Evolutionary conservation across 2,113 vertebrate species (phyloP).

Genomic region (Corythornis madagascariensis): DNA sequence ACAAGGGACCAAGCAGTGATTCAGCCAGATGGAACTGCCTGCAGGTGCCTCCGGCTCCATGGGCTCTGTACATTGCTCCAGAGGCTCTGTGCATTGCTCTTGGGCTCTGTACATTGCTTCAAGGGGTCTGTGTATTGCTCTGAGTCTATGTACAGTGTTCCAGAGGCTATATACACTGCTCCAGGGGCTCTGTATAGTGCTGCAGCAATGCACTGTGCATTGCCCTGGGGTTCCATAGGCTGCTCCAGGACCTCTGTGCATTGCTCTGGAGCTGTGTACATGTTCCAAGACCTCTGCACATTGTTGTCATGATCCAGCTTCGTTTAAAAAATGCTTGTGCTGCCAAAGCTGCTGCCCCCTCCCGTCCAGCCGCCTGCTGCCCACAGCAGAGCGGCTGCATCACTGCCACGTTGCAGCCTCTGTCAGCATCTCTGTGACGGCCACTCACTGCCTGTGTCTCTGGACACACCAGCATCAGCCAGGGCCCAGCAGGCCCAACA

Average conservation of each 20-base stretch:
- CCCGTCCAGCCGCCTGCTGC: neutral
- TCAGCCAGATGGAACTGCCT: neutral
- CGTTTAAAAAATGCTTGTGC: neutral
- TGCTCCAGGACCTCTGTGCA: neutral
- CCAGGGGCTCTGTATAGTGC: neutral
- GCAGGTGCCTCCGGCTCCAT: neutral
- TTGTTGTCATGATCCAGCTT: neutral
- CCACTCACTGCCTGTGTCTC: constrained; percentile 57
- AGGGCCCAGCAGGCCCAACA: constrained; percentile 29
- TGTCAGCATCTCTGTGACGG: neutral
- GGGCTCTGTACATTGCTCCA: neutral
- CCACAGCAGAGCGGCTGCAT: neutral
- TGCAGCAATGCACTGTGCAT: neutral
- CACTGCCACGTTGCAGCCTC: constrained; percentile 56
- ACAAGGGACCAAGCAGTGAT: neutral
- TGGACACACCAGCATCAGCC: constrained; percentile 35
- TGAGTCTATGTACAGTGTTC: neutral
- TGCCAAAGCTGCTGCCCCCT: constrained; percentile 34
- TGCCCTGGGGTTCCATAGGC: neutral
- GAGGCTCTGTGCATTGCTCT: neutral
- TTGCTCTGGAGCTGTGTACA: no score
- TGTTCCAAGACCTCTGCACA: neutral
- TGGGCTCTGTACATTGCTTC: neutral
- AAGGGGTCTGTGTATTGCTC: neutral
- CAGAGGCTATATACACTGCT: no score